phyloP scores from a whole-genome alignment of 2,113 vertebrate genomes.

The Calyptommatus sinebrachiatus region DNA sequence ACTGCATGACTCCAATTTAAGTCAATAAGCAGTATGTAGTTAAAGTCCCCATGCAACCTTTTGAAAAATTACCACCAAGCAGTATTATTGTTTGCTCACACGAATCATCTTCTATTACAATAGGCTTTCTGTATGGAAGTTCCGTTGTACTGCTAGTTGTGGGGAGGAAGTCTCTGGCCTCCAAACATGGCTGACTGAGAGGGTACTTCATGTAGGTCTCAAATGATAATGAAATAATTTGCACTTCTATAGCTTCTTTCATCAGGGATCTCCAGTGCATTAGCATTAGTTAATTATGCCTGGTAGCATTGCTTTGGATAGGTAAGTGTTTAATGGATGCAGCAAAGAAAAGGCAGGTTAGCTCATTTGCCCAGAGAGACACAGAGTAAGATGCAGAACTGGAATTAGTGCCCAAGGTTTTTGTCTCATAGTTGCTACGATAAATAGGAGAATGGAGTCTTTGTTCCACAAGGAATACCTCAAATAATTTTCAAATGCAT shows the following conservation, averaged over 20 bases:
- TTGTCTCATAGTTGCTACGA: conserved; percentile 28
- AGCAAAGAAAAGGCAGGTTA: conserved; percentile 34
- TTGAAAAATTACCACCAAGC: conserved; percentile 60
- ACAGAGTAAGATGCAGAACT: conserved; percentile 34
- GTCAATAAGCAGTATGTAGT: conserved; percentile 54
- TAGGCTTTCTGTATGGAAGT: conserved; percentile 37
- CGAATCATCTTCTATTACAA: conserved; percentile 49
- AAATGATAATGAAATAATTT: conserved; percentile 46
- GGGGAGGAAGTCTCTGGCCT: conserved; percentile 27
- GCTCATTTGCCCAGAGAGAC: background rate
- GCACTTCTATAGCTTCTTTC: conserved; percentile 44
- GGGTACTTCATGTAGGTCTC: conserved; percentile 33
- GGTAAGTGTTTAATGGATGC: conserved; percentile 37
- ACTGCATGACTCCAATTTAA: conserved; percentile 64
- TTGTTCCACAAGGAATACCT: conserved; percentile 44
- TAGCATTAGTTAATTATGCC: conserved; percentile 48
- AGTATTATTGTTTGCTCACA: conserved; percentile 46
- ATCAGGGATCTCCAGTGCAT: conserved; percentile 14
- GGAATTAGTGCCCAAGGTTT: conserved; percentile 32
- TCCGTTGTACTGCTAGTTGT: conserved; percentile 25
- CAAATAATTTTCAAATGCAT: conserved; percentile 49
- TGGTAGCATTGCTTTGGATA: conserved; percentile 40
- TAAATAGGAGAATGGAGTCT: conserved; percentile 30
- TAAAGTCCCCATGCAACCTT: conserved; percentile 58
- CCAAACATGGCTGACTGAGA: conserved; percentile 38